These are phyloP conservation scores for Oplegnathus fasciatus DNA, from an alignment of 2,113 vertebrate species.

Conservation along the genomic window DNA sequence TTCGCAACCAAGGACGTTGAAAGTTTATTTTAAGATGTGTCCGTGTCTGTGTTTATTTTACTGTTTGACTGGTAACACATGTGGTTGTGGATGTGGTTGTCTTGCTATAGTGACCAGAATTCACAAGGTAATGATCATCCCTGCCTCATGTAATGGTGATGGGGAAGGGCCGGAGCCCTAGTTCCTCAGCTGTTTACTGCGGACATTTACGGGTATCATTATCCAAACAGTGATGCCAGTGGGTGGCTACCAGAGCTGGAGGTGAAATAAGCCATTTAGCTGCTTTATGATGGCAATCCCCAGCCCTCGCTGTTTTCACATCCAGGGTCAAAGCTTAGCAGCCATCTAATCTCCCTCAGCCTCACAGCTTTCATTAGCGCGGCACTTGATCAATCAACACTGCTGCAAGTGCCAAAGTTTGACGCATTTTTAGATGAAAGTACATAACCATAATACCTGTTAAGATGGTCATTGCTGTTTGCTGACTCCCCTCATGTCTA, in stretches of 20 bases:
- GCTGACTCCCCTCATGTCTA: slow-evolving; percentile 19
- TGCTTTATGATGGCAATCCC: slow-evolving; percentile 85
- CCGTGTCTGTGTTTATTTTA: not conserved
- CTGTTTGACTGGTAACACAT: slow-evolving; percentile 25
- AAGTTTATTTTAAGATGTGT: not conserved
- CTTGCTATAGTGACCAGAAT: slow-evolving; percentile 36
- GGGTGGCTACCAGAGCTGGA: slow-evolving; percentile 87
- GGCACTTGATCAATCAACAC: slow-evolving; percentile 76
- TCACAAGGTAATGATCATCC: slow-evolving; percentile 67
- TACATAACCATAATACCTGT: slow-evolving; percentile 34
- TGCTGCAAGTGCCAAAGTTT: slow-evolving; percentile 62
- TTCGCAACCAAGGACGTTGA: not conserved
- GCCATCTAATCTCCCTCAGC: slow-evolving; percentile 66
- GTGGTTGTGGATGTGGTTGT: not conserved
- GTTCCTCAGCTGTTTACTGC: slow-evolving; percentile 73
- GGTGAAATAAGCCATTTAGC: slow-evolving; percentile 88
- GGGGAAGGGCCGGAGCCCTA: slow-evolving; percentile 40
- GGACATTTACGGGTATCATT: slow-evolving; percentile 87
- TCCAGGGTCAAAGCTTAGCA: slow-evolving; percentile 78
- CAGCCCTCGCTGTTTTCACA: slow-evolving; percentile 75
- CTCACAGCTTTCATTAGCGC: slow-evolving; percentile 79
- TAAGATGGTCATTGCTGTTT: slow-evolving; percentile 49
- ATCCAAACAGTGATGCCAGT: slow-evolving; percentile 80
- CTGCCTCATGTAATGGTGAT: slow-evolving; percentile 63
- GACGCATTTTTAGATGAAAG: slow-evolving; percentile 56